Base-by-base conservation (phyloP, 2,888 invertebrate species). In the Rhamnusium bicolor region DNA sequence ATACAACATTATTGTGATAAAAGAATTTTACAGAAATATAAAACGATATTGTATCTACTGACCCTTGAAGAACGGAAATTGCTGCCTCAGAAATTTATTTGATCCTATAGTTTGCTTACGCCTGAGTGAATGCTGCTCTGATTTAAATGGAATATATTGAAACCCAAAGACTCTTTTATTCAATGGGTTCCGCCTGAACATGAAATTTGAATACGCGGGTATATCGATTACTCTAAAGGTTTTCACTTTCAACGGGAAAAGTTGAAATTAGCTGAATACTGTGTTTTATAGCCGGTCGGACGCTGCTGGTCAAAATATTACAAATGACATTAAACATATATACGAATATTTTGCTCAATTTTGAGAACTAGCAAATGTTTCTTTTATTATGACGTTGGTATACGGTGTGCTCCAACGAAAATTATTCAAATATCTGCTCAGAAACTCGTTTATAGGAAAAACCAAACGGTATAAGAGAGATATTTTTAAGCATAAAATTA, bases 101-200 rank as follows among this genome's bases (percentile, higher is more conserved):
- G 51, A 10, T 19, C 51, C 19, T 51, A 51, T 51, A 19, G 51
- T 19, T 18, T 51, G 51, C 19, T 51, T 19, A 12, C 51, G 2
- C 18, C 10, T 51, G 10, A 51, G 51, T 16, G 51, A 51, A 51
- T 51, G 18, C 19, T 4, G 51, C 2, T 19, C 3, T 19, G 18
- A 51, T 51, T 51, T 19, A 51, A 51, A 51, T 18, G 18, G 51
- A 51, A 51, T 19, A 51, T 51, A 51, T 19, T 19, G 51, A 51
- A 51, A 51, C 19, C 19, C 18, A 10, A 18, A 19, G 19, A 10
- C 8, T 12, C 7, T n/a, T n/a, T 19, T 8, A 19, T 51, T 51
- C 51, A 51, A 51, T 51, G 51, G 51, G 51, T 10, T 18, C 51
- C 2, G 4, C 18, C 51, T 51, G 18, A 19, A 19, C 8, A 19